Percentiles rank a stretch among this genome's conserved stretches.
phyloP scores from a whole-genome alignment of 92 coral and sea anemone species.

The Zoanthus solanderi region DNA sequence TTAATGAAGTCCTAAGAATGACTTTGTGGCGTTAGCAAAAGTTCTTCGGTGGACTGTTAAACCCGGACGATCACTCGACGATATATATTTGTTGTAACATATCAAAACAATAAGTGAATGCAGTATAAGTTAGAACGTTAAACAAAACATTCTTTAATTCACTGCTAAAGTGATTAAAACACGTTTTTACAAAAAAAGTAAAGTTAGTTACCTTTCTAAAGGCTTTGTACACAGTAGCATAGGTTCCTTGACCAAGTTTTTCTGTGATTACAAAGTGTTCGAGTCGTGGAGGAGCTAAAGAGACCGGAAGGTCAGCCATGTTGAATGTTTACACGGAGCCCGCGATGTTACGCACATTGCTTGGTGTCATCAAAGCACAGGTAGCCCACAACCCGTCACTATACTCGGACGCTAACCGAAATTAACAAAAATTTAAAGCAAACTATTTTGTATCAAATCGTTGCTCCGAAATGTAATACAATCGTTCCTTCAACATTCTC shows the following conservation, averaged over 20 bases:
- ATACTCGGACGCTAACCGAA: no score
- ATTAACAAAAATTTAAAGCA: no score
- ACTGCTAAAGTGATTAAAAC: neutral
- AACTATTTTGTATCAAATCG: no score
- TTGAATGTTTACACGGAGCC: slow-evolving; percentile 69
- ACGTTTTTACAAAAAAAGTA: neutral
- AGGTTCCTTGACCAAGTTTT: slow-evolving; percentile 97
- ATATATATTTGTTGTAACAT: neutral
- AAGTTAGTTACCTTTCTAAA: slow-evolving; percentile 80
- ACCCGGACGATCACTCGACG: no score
- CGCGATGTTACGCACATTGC: neutral
- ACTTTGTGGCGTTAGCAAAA: neutral
- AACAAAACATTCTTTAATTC: no score
- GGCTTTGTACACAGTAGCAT: slow-evolving; percentile 98
- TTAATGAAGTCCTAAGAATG: no score
- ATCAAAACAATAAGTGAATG: no score
- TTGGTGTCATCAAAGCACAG: no score
- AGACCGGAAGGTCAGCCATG: slow-evolving; percentile 81
- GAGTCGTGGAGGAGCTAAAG: slow-evolving; percentile 83
- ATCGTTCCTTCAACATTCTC: no score
- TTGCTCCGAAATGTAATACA: no score
- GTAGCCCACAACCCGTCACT: no score
- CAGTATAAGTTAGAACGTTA: no score
- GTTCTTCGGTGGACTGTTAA: neutral
- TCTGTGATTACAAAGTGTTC: slow-evolving; percentile 93